Percentiles rank a stretch among this genome's conserved stretches.
These are phyloP conservation scores for Cochlearius cochlearius DNA, from an alignment of 2,113 vertebrate species.

Conservation along the genomic window DNA sequence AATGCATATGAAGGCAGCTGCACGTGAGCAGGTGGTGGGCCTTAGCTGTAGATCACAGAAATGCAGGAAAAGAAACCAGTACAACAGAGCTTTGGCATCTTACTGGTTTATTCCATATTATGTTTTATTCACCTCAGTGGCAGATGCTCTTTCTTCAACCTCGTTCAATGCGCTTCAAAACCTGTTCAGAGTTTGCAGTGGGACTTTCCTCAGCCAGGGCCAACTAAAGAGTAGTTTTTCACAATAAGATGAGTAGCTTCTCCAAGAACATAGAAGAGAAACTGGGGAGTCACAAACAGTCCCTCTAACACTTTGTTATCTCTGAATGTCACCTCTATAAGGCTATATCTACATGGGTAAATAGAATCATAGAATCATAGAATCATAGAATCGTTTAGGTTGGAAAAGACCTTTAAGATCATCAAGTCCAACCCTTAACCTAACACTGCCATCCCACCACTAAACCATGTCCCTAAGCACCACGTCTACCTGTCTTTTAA, in stretches of 20 bases:
- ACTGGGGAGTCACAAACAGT: background rate
- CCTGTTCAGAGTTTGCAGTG: background rate
- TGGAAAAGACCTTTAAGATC: no score
- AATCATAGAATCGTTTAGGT: no score
- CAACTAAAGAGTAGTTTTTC: background rate
- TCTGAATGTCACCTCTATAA: background rate
- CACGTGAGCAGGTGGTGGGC: background rate
- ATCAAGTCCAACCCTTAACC: no score
- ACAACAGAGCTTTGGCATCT: background rate
- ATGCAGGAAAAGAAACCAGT: background rate
- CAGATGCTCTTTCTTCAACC: background rate
- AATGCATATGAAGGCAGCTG: background rate
- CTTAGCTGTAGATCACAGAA: background rate
- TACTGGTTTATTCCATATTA: background rate
- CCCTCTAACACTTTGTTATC: background rate
- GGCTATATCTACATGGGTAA: background rate
- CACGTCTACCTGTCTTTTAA: no score
- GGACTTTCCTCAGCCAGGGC: background rate
- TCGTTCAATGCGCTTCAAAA: background rate
- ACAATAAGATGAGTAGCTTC: background rate
- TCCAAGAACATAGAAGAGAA: background rate
- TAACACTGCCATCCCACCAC: no score
- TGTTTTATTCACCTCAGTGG: background rate
- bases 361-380: no score
- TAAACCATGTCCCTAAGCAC: no score